Base-by-base conservation (phyloP, 1,140 invertebrate species). In the Danaus plexippus region DNA sequence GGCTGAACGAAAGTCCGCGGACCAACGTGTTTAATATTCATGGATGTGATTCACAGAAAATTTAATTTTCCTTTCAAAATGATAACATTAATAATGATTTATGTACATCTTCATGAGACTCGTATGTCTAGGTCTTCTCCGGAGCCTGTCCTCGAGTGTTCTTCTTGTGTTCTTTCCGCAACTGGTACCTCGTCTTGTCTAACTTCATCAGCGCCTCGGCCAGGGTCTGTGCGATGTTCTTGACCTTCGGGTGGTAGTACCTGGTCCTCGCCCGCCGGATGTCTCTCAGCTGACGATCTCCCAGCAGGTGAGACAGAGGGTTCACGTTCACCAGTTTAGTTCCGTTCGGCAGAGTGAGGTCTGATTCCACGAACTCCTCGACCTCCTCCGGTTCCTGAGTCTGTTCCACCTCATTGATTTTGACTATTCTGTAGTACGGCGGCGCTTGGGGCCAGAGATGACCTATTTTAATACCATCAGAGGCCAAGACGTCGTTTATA, bases 401-500 rank as follows among this genome's bases (percentile, higher is more conserved):
- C 43, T 62, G 9, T 54, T 62, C 15, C 41, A 74, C 54, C 5
- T 81, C 69, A 15, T 73, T 61, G 0, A 86, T 65, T 60, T 74
- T 81, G 0, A 82, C 69, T 9, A 84, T 84, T 52, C 80, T 84
- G 58, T 72, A 84, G 50, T 54, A 86, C 0, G 83, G 83, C 1
- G 78, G 83, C 1, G 78, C 78, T 63, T 80, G 45, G 0, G 80
- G 65, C 11, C 69, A 53, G 18, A 85, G 51, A 50, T 78, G 75
- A 0, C 69, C 80, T 11, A 85, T 83, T 8, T 54, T 57, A 3
- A 83, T 60, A 4, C 72, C 63, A 9, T 73, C 62, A 9, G 66
- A 67, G 9, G 57, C 52, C 11, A 65, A 49, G 1, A 71, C 58
- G 11, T 79, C 49, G 11, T 77, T 75, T 0, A 74, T 67, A 9